Conservation (phyloP, 2,113 vertebrate species). For the Sciurus niger region DNA sequence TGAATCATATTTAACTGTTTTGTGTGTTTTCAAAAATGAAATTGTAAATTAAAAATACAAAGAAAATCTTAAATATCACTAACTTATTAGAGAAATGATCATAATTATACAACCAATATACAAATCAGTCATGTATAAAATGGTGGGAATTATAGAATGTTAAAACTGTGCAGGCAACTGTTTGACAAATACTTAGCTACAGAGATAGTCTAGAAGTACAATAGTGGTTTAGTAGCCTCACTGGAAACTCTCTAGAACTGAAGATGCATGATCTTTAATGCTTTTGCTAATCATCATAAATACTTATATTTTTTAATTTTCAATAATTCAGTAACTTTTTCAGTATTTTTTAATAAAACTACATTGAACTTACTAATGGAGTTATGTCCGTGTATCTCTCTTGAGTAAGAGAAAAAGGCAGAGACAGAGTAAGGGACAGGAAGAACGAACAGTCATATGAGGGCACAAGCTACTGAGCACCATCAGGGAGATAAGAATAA, state of each 20-base stretch:
- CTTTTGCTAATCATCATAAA: not conserved
- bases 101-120: constrained; percentile 29
- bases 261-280: not conserved
- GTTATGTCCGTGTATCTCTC: not conserved
- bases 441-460: not conserved
- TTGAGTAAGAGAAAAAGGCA: not conserved
- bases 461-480: not conserved
- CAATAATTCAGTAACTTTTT: constrained; percentile 47
- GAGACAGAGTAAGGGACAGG: not conserved
- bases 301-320: constrained; percentile 57
- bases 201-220: constrained; percentile 55
- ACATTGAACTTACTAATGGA: constrained; percentile 11
- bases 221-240: not conserved
- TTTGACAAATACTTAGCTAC: constrained; percentile 28
- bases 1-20: constrained; percentile 38
- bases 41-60: constrained; percentile 43
- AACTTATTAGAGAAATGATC: constrained; percentile 18
- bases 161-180: not conserved
- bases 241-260: constrained; percentile 42
- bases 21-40: constrained; percentile 12
- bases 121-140: constrained; percentile 46
- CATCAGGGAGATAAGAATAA: constrained; percentile 15
- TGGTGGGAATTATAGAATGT: not conserved
- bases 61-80: constrained; percentile 54
- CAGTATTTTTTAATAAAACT: constrained; percentile 50